A percentile compares a stretch with the other conserved stretches of the same genome.
These are phyloP conservation scores for Hypomecis punctinalis DNA, from an alignment of 2,888 invertebrate genomes.

Conservation along the genomic window DNA sequence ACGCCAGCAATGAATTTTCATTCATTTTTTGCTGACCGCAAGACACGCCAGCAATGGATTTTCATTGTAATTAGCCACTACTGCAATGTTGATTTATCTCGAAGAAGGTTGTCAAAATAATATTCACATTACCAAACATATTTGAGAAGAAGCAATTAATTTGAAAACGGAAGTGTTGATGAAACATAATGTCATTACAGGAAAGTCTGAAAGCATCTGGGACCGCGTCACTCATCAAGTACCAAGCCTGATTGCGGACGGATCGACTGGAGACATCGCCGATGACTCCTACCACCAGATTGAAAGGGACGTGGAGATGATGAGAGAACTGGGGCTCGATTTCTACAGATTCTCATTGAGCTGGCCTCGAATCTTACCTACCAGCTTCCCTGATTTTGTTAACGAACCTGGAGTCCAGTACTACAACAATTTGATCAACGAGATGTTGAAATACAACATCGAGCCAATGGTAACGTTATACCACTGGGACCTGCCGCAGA, in stretches of 20 bases:
- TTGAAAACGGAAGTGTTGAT: too few relatives aligned
- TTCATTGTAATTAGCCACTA: too few relatives aligned
- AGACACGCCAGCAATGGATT: too few relatives aligned
- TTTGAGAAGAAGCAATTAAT: too few relatives aligned
- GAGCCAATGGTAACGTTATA: constrained; percentile 83
- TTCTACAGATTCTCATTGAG: constrained; percentile 84
- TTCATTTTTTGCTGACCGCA: too few relatives aligned
- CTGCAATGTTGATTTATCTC: too few relatives aligned
- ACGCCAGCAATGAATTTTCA: too few relatives aligned
- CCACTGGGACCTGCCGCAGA: constrained; percentile 81
- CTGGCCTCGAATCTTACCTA: constrained; percentile 87
- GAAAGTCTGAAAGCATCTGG: constrained; percentile 86
- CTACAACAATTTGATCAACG: constrained; percentile 78
- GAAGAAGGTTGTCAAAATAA: too few relatives aligned
- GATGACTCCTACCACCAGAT: constrained; percentile 85
- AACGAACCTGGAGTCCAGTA: constrained; percentile 75
- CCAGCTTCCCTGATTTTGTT: constrained; percentile 77
- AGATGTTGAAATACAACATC: constrained; percentile 83
- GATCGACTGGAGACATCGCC: constrained; percentile 84
- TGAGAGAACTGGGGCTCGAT: constrained; percentile 72
- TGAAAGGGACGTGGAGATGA: constrained; percentile 79
- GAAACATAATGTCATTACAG: constrained; percentile 47
- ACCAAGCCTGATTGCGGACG: constrained; percentile 76
- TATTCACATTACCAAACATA: too few relatives aligned
- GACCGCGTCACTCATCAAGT: constrained; percentile 81